Evolutionary conservation across 1,140 invertebrate species (phyloP).

Genomic region (Schlechtendalia chinensis): DNA sequence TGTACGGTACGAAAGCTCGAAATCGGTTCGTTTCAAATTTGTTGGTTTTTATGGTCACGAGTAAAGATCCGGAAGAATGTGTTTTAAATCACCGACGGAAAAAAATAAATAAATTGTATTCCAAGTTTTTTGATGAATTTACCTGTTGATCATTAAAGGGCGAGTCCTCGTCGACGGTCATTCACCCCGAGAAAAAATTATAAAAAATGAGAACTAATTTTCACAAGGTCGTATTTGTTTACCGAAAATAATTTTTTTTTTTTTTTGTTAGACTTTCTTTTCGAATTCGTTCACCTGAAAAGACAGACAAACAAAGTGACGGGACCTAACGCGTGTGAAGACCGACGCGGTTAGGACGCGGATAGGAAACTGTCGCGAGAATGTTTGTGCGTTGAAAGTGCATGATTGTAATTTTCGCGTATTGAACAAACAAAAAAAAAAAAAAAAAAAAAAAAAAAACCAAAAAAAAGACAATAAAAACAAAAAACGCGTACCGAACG

Average conservation of each 20-base stretch:
- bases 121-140: constrained; percentile 43
- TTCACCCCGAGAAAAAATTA: constrained; percentile 47
- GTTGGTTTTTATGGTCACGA: constrained; percentile 12
- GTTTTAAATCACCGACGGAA: constrained; percentile 44
- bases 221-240: constrained; percentile 37
- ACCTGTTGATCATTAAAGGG: constrained; percentile 49
- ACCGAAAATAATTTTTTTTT: constrained; percentile 2
- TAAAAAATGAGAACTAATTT: constrained; percentile 36
- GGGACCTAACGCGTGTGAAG: constrained; percentile 1
- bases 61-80: constrained; percentile 48
- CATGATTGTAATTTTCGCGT: too few species aligned
- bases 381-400: too few species aligned
- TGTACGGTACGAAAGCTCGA: neutral
- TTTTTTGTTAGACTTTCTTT: neutral
- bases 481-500: constrained; percentile 20
- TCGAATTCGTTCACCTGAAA: constrained; percentile 42
- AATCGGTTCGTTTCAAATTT: neutral
- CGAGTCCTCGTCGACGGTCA: constrained; percentile 49
- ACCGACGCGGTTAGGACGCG: neutral
- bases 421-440: too few species aligned
- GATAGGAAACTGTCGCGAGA: neutral
- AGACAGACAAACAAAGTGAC: neutral
- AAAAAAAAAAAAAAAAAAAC: too few species aligned
- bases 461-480: too few species aligned
- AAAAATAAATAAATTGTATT: constrained; percentile 14